These are phyloP conservation scores for Cryptotermes secundus DNA, from an alignment of 1,140 invertebrate species.

Conservation along the genomic window DNA sequence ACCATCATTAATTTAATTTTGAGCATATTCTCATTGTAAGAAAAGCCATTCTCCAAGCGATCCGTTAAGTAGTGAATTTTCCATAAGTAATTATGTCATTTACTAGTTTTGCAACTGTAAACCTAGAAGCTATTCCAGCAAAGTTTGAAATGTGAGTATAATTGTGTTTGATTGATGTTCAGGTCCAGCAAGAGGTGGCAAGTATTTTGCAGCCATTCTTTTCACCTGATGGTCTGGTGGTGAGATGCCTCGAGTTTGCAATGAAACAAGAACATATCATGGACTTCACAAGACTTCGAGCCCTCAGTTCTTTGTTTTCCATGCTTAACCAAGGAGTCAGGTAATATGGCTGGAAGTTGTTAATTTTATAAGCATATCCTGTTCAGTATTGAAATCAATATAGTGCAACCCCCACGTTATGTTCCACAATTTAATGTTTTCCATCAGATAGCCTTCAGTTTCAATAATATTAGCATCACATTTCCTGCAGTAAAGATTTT, in stretches of 20 bases:
- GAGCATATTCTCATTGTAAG: no score
- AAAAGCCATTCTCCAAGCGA: no score
- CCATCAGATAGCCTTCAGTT: no score
- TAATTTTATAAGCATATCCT: background rate
- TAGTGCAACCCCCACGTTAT: no score
- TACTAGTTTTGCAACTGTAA: no score
- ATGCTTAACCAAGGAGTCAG: conserved; percentile 94
- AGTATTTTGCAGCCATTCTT: conserved; percentile 83
- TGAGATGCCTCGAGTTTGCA: conserved; percentile 87
- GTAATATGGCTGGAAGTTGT: conserved; percentile 41
- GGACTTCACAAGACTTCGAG: conserved; percentile 95
- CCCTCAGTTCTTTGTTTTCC: conserved; percentile 93
- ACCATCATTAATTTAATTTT: no score
- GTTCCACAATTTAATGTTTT: no score
- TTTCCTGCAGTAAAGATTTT: no score
- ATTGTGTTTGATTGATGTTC: conserved; percentile 24
- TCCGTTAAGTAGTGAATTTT: no score
- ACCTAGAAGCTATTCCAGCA: no score
- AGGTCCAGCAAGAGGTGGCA: conserved; percentile 88
- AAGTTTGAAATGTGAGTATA: background rate
- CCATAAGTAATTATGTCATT: no score
- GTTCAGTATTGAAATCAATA: background rate
- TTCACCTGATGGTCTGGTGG: conserved; percentile 88
- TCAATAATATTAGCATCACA: no score
- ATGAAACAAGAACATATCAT: conserved; percentile 95